Conservation (phyloP, 2,888 invertebrate genomes). For the Frankliniella intonsa region DNA sequence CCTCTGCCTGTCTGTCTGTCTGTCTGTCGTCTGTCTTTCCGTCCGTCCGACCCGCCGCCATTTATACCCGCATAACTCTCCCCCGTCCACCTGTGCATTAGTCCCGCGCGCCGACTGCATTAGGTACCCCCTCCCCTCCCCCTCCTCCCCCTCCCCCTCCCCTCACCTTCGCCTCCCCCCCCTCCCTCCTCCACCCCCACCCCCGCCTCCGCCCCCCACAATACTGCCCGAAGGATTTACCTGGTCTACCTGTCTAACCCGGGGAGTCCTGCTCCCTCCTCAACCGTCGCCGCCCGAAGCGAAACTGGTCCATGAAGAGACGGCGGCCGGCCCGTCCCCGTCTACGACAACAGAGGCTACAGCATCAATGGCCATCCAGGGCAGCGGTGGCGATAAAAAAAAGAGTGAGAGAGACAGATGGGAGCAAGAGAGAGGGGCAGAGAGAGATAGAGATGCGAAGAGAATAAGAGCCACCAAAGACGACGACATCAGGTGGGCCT, state of each 20-base stretch:
- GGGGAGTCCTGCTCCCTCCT: background rate
- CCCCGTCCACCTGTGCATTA: slow-evolving; percentile 15
- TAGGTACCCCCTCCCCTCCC: background rate
- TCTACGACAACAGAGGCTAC: background rate
- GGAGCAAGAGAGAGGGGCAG: background rate
- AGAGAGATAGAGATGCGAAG: background rate
- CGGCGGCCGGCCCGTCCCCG: background rate
- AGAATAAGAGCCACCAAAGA: background rate
- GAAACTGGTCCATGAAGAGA: too few species aligned
- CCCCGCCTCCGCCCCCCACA: background rate
- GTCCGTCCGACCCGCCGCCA: background rate
- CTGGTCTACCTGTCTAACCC: background rate
- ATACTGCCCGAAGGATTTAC: background rate
- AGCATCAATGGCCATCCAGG: background rate
- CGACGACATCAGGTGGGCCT: background rate
- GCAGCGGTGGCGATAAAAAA: too few species aligned
- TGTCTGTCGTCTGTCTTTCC: background rate
- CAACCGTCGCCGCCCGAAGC: too few species aligned
- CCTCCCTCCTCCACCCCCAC: background rate
- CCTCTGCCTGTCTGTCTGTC: background rate
- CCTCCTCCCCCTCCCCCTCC: background rate
- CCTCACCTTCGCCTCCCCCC: too few species aligned
- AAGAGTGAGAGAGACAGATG: background rate
- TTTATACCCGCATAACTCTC: slow-evolving; percentile 12
- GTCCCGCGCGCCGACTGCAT: background rate